A percentile compares a stretch with the other conserved stretches of the same genome.
Conservation (phyloP, 35 echinoderm and acorn worm genomes). For the Eucidaris tribuloides region DNA sequence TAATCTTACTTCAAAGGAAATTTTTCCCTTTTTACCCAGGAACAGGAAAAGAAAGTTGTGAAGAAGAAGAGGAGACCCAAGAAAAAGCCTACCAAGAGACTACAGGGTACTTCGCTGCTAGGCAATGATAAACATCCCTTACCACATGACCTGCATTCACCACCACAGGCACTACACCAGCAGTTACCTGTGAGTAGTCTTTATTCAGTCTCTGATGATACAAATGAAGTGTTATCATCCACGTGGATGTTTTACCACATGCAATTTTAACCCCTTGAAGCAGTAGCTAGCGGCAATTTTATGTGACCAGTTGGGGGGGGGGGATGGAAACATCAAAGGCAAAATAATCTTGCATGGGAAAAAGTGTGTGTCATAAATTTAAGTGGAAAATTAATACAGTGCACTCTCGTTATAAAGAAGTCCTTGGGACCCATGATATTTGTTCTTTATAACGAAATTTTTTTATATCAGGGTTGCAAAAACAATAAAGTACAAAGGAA, state of each 20-base stretch:
- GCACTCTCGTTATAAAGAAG: no score
- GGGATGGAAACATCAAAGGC: no score
- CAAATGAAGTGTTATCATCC: neutral
- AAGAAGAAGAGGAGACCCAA: slow-evolving; percentile 59
- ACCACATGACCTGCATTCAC: slow-evolving; percentile 49
- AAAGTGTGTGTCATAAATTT: neutral
- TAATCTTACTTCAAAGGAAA: no score
- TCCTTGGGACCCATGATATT: no score
- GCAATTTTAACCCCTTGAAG: neutral
- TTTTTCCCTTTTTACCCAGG: no score
- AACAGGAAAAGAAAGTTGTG: slow-evolving; percentile 24
- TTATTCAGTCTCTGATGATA: neutral
- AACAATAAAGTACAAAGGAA: no score
- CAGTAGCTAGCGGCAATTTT: neutral
- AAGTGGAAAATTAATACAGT: no score
- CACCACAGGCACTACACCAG: slow-evolving; percentile 44
- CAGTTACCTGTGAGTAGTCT: slow-evolving; percentile 55
- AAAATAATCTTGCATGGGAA: neutral
- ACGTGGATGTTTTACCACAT: neutral
- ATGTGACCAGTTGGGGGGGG: neutral
- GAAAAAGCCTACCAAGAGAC: slow-evolving; percentile 55
- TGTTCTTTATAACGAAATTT: no score
- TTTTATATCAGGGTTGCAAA: no score
- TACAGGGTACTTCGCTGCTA: slow-evolving; percentile 34
- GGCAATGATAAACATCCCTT: slow-evolving; percentile 18